Evolutionary conservation across 2,888 invertebrate genomes (phyloP).

Genomic region (Leptopilina myrica): DNA sequence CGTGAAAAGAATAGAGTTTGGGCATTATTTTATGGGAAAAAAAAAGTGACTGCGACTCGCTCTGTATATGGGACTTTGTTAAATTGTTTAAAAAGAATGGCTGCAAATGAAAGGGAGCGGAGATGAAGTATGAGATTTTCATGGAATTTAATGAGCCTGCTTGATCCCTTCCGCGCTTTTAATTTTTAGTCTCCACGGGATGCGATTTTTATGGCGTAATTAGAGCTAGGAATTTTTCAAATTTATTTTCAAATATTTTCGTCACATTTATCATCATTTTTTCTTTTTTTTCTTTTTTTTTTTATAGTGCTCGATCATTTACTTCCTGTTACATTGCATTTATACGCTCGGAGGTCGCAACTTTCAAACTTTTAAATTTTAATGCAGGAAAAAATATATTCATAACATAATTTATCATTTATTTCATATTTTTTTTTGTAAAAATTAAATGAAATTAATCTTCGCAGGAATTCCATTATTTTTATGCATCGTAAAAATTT

Average conservation of each 20-base stretch:
- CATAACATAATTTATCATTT: too few relatives aligned
- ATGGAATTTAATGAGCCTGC: constrained; percentile 20
- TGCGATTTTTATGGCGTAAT: not conserved
- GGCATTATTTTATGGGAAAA: constrained; percentile 24
- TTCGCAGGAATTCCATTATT: too few relatives aligned
- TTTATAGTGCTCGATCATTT: not conserved
- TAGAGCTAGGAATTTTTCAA: not conserved
- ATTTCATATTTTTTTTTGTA: too few relatives aligned
- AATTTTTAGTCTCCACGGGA: not conserved
- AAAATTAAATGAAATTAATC: too few relatives aligned
- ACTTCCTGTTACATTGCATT: not conserved
- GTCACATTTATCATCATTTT: not conserved
- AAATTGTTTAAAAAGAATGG: constrained; percentile 2
- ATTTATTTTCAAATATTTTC: constrained; percentile 6
- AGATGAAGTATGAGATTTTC: constrained; percentile 30
- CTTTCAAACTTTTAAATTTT: too few relatives aligned
- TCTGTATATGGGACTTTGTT: constrained; percentile 10
- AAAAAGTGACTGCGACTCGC: not conserved
- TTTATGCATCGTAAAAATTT: too few relatives aligned
- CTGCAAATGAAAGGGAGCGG: constrained; percentile 17
- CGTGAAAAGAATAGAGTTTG: constrained; percentile 21
- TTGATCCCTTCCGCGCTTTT: constrained; percentile 10
- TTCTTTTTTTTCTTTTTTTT: not conserved
- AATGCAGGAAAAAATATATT: too few relatives aligned
- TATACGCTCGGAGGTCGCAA: too few relatives aligned